These are phyloP conservation scores for Aythya baeri DNA, from an alignment of 2,113 vertebrate species.

Conservation along the genomic window DNA sequence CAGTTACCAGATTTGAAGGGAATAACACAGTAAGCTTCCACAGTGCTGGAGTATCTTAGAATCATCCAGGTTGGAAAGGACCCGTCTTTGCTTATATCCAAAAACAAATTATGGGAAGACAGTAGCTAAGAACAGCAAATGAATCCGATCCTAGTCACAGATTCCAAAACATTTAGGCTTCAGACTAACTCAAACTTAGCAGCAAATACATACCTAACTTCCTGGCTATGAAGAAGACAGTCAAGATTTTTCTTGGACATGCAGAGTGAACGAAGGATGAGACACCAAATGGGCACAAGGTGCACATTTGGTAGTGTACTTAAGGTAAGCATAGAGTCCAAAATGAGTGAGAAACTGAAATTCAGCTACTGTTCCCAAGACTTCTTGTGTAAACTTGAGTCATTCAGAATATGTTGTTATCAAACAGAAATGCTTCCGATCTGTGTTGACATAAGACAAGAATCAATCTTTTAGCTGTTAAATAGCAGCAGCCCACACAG, in stretches of 20 bases:
- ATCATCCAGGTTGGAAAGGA: too few relatives aligned
- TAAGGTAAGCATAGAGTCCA: not conserved
- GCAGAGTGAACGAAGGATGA: not conserved
- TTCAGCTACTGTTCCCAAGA: not conserved
- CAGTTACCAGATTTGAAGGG: not conserved
- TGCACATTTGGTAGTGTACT: not conserved
- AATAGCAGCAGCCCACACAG: not conserved
- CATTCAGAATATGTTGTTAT: not conserved
- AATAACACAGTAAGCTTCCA: not conserved
- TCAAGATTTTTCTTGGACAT: not conserved
- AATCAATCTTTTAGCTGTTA: not conserved
- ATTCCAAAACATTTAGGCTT: not conserved
- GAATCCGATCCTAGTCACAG: not conserved
- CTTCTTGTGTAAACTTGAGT: not conserved
- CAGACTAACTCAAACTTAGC: not conserved
- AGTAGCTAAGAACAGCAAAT: not conserved
- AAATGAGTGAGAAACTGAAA: not conserved
- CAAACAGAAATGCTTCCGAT: not conserved
- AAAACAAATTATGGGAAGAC: not conserved
- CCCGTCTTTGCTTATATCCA: not conserved
- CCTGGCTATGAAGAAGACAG: not conserved
- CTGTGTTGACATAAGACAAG: not conserved
- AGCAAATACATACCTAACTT: not conserved
- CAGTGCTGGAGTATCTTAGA: not conserved
- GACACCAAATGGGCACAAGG: not conserved